Evolutionary conservation across 2,797 vertebrate species (phyloP).

Genomic region (Acrossocheilus wenchowensis): DNA sequence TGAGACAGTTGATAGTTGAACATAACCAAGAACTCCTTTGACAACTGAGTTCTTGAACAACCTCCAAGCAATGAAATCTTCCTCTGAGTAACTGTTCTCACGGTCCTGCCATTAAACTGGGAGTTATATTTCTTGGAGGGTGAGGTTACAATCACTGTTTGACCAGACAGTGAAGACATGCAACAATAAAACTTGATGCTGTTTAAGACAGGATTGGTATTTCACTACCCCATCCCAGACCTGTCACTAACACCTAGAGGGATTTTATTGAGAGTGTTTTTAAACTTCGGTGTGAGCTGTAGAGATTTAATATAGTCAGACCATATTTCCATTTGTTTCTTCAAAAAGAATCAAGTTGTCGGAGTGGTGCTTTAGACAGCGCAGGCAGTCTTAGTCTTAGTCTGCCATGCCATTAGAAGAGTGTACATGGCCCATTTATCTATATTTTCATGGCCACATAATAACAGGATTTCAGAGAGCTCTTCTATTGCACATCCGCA

Average conservation of each 20-base stretch:
- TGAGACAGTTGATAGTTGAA: neutral
- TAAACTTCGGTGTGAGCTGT: neutral
- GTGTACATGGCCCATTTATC: neutral
- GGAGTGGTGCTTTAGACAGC: neutral
- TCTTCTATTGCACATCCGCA: neutral
- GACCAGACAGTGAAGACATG: neutral
- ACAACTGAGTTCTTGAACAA: neutral
- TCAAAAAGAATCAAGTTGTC: neutral
- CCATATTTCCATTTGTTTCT: neutral
- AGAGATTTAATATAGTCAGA: neutral
- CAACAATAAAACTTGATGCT: neutral
- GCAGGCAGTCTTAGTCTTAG: neutral
- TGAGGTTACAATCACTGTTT: constrained; percentile 29
- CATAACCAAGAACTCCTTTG: neutral
- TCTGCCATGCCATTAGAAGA: neutral
- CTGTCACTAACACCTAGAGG: neutral
- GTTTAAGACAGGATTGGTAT: constrained; percentile 7
- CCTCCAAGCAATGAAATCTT: neutral
- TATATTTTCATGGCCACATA: neutral
- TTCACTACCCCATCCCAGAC: neutral
- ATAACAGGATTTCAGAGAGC: neutral
- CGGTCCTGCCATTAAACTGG: neutral
- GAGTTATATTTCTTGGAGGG: neutral
- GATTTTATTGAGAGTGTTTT: neutral
- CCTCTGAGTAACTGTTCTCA: neutral